These are phyloP conservation scores for Pachyramphus minor DNA, from an alignment of 2,113 vertebrate species.

Conservation along the genomic window DNA sequence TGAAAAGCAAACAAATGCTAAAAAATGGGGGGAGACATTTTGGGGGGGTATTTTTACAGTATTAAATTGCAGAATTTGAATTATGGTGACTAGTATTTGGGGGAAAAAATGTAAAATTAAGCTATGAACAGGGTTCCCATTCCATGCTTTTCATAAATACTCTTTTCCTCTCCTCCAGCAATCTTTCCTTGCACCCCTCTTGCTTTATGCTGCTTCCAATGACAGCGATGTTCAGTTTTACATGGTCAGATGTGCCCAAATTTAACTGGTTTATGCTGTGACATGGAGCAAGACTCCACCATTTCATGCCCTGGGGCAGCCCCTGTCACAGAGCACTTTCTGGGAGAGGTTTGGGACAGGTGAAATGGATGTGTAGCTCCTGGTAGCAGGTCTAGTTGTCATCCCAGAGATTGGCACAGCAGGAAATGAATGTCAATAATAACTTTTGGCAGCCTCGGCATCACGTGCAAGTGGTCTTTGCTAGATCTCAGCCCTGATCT, in stretches of 20 bases:
- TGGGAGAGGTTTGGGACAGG: fast-evolving
- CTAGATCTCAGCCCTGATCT: not conserved
- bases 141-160: not conserved
- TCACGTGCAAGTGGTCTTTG: not conserved
- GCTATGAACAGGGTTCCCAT: not conserved
- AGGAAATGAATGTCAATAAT: not conserved
- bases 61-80: not conserved
- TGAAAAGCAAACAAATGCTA: not conserved
- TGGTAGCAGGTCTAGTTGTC: not conserved
- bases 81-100: not conserved
- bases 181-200: not conserved
- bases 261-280: not conserved
- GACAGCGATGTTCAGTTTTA: not conserved
- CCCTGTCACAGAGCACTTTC: not conserved
- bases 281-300: not conserved
- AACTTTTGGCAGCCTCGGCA: not conserved
- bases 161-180: not conserved
- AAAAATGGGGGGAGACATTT: not conserved
- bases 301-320: not conserved
- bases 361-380: not conserved
- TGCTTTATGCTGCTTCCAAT: not conserved
- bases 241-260: not conserved
- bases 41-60: not conserved
- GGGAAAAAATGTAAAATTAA: not conserved
- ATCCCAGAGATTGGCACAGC: not conserved